phyloP scores from a whole-genome alignment of 1,140 invertebrate genomes.

The Acromyrmex heyeri region DNA sequence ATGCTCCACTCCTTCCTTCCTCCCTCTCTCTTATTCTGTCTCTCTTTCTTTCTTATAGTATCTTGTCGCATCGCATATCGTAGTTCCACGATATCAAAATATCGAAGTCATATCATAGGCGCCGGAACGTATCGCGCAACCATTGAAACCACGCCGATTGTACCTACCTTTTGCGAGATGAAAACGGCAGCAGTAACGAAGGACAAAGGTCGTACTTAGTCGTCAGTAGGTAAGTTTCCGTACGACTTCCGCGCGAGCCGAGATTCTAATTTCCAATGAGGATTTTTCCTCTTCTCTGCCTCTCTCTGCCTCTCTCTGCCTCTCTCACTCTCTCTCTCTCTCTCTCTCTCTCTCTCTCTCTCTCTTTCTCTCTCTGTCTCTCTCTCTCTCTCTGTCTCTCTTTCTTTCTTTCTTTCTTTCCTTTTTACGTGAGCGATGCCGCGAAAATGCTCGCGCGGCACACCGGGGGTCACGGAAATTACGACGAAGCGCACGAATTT shows the following conservation, averaged over 20 bases:
- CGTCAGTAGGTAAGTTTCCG: conserved; percentile 63
- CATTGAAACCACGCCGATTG: not conserved
- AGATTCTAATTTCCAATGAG: conserved; percentile 18
- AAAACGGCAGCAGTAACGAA: conserved; percentile 59
- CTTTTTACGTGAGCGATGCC: not conserved
- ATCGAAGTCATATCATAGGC: not conserved
- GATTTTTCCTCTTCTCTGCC: not conserved
- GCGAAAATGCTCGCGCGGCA: conserved; percentile 3
- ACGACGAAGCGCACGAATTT: not conserved
- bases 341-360: too few relatives aligned
- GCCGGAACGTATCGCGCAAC: conserved; percentile 23
- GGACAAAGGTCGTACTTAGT: conserved; percentile 43
- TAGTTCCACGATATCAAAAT: not conserved
- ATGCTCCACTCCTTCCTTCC: not conserved
- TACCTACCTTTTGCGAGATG: conserved; percentile 67
- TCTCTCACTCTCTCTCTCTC: too few relatives aligned
- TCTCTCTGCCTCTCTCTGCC: not conserved
- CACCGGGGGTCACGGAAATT: not conserved
- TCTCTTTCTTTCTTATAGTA: not conserved
- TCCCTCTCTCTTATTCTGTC: not conserved
- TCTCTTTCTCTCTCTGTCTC: not conserved
- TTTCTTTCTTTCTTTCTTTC: not conserved
- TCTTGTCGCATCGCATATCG: not conserved
- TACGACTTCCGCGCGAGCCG: conserved; percentile 66
- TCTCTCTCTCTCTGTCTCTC: not conserved